A percentile compares a stretch with the other conserved stretches of the same genome.
These are phyloP conservation scores for Clupea harengus DNA, from an alignment of 2,113 vertebrate genomes.

Conservation along the genomic window DNA sequence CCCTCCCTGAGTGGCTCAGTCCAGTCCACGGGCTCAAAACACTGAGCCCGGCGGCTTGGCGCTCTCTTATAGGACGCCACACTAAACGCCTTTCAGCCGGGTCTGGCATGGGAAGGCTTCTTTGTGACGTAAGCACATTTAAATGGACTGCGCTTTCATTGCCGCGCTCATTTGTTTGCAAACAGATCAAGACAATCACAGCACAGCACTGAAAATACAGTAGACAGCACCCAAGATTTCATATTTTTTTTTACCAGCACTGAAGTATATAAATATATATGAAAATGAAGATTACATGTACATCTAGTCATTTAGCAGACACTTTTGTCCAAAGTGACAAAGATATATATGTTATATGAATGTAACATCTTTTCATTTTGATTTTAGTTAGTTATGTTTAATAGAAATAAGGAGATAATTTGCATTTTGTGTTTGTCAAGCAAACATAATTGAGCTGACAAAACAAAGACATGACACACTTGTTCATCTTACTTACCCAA, in stretches of 20 bases:
- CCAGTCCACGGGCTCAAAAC: background rate
- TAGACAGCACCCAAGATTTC: background rate
- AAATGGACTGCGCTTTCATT: background rate
- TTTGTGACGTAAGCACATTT: background rate
- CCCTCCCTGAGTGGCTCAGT: background rate
- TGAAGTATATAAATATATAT: background rate
- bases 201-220: background rate
- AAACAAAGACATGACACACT: background rate
- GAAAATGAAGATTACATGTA: no score
- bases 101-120: background rate
- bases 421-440: background rate
- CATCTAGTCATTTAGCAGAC: background rate
- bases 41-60: background rate
- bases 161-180: background rate
- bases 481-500: background rate
- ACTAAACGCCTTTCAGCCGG: background rate
- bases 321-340: no score
- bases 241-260: background rate
- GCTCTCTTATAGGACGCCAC: background rate
- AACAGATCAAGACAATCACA: background rate
- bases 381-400: background rate
- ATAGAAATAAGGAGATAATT: background rate
- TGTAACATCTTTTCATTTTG: background rate
- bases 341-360: background rate
- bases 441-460: background rate